Evolutionary conservation across 2,888 invertebrate species (phyloP).

Genomic region (Tetragonula carbonaria): DNA sequence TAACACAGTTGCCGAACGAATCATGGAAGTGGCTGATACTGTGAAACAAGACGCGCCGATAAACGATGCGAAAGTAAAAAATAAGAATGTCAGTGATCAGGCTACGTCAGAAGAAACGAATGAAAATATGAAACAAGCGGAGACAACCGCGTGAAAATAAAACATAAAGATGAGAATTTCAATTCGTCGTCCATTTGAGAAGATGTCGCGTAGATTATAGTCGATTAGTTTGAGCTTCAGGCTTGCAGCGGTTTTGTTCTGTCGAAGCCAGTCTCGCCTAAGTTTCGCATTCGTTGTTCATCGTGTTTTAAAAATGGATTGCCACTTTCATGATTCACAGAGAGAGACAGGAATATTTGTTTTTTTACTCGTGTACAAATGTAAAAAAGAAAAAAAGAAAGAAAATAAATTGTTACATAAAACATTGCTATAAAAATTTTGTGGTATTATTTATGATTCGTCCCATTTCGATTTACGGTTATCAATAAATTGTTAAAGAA

Average conservation of each 20-base stretch:
- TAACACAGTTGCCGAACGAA: constrained; percentile 84
- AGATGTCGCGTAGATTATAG: constrained; percentile 8
- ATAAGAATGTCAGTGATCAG: constrained; percentile 33
- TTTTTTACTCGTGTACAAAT: constrained; percentile 62
- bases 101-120: constrained; percentile 35
- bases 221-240: constrained; percentile 57
- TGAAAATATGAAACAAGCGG: constrained; percentile 9
- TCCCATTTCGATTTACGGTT: background rate
- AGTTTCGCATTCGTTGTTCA: constrained; percentile 52
- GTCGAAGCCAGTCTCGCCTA: constrained; percentile 76
- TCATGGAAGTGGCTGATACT: constrained; percentile 79
- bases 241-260: constrained; percentile 76
- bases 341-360: constrained; percentile 41
- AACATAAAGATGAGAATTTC: background rate
- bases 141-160: constrained; percentile 25
- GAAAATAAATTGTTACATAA: constrained; percentile 83
- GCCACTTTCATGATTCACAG: constrained; percentile 29
- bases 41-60: constrained; percentile 39
- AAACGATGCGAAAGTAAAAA: constrained; percentile 21
- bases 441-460: background rate
- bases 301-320: constrained; percentile 24
- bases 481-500: background rate
- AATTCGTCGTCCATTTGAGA: background rate
- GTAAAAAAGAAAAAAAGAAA: constrained; percentile 67
- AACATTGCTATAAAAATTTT: constrained; percentile 68